These are phyloP conservation scores for Clepsis dumicolana DNA, from an alignment of 2,888 invertebrate species.

Conservation along the genomic window DNA sequence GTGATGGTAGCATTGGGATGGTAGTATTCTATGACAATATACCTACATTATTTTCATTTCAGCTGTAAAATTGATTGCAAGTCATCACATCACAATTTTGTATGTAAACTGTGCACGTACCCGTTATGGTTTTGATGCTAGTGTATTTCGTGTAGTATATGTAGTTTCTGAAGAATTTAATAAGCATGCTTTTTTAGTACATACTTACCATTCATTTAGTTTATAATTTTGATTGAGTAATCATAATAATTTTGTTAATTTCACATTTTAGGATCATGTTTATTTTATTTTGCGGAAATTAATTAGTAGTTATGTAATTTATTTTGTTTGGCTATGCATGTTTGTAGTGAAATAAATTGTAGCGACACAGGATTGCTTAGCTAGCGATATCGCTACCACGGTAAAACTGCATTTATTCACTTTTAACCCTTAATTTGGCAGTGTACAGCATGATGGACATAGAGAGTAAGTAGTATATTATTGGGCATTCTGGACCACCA, in stretches of 20 bases:
- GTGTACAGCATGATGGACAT: too few species aligned
- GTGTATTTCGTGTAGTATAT: slow-evolving; percentile 23
- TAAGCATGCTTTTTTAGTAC: not conserved
- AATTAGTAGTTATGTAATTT: not conserved
- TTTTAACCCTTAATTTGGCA: too few species aligned
- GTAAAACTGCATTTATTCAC: too few species aligned
- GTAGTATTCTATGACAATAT: too few species aligned
- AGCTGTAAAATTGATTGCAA: slow-evolving; percentile 22
- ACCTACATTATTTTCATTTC: not conserved
- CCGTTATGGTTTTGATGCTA: not conserved
- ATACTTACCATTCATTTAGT: not conserved
- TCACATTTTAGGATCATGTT: too few species aligned
- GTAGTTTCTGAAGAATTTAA: slow-evolving; percentile 6
- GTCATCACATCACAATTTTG: not conserved
- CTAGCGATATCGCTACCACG: too few species aligned
- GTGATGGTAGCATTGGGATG: too few species aligned
- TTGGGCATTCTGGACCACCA: too few species aligned
- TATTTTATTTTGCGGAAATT: slow-evolving; percentile 1
- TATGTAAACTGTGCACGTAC: not conserved
- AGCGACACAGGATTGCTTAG: too few species aligned
- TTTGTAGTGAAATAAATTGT: not conserved
- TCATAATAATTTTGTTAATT: too few species aligned
- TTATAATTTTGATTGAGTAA: too few species aligned
- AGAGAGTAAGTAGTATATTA: too few species aligned
- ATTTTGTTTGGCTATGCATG: not conserved